Evolutionary conservation across 2,888 invertebrate genomes (phyloP), one percentile per base, ranked within the genome.

Genomic region (Hirtodrosophila trivittata): DNA sequence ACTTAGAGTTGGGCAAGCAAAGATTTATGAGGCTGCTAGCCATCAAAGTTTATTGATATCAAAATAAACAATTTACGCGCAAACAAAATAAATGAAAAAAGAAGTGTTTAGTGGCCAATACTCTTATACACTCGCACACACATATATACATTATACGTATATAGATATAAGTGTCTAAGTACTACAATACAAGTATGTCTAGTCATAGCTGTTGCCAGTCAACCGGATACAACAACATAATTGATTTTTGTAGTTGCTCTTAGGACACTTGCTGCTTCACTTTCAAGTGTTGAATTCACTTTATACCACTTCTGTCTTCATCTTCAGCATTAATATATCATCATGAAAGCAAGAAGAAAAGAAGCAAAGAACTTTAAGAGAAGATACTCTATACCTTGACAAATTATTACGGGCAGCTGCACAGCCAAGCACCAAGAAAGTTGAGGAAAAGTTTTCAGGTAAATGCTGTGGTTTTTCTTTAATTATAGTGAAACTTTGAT

Each of bases 211-310:
- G 69, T 38, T 33, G 33, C 35, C 41, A 58, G 42, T 38, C 25
- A 47, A 10, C 45, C 67, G 55, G 50, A 67, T 66, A 54, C 26
- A 47, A 41, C 38, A 35, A 51, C 35, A 45, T 32, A 3, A 16
- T 35, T 52, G 12, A n/a, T 13, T 54, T 28, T 26, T 45, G 10
- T 39, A 65, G 66, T n/a, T 32, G 26, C 57, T 50, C 55, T 33
- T 38, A 41, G 62, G 37, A 32, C 13, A 10, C 1, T 38, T 28
- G 26, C 18, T 50, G 28, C 33, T 13, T 45, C 46, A 30, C 35
- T 65, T 65, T 67, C 68, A 73, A 85, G 86, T 86, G 80, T 83
- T 86, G 80, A 66, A 63, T 78, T 64, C 45, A 46, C 30, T 82
- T 85, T 72, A 80, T 77, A 64, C 51, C 69, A 80, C 73, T 72